Base-by-base conservation (phyloP, 2,113 vertebrate genomes). In the Mesoclemmys tuberculata region DNA sequence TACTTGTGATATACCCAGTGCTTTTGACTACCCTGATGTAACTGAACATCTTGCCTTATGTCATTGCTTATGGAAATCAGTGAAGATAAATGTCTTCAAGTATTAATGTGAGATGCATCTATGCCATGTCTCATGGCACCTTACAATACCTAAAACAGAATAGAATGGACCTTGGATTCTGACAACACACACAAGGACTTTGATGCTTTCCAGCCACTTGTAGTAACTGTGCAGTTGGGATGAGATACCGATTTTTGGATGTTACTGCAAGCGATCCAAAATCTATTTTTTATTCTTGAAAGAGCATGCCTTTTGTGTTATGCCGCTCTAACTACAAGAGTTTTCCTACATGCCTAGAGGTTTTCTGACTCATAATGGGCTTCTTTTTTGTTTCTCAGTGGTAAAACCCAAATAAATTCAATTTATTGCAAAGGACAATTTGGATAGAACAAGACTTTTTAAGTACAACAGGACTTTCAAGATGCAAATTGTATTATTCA, bases 381-480 rank as follows among this genome's bases (percentile, higher is more conserved):
- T 84, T 81, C 46, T 82, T 68, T 54, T n/a, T 80, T 71, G 7
- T 51, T 46, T 26, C 61, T 24, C 10, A 51, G 2, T 74, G 88
- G 94, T 92, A 94, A 96, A 95, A 94, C 82, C 31, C 38, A 79
- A 94, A 89, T 35, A 81, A 93, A 91, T 88, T 93, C 61, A 58
- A 54, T 94, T 87, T 94, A 93, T 81, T 94, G 80, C 24, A 82
- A 31, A 88, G 75, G n/a, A 83, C 92, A 87, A 94, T 93, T 93
- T 64, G 90, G 94, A 95, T 78, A 89, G 18, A 14, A 77, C n/a
- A 27, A 10, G 55, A 10, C 56, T 82, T 95, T 92, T 90, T 90
- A 74, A 74, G 85, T 84, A 94, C 81, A 96, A 94, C 93, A 93
- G 88, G 89, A 95, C 87, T 93, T 97, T 96, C 92, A 95, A 89